phyloP scores from a whole-genome alignment of 2,113 vertebrate species.

The Rhombomys opimus region DNA sequence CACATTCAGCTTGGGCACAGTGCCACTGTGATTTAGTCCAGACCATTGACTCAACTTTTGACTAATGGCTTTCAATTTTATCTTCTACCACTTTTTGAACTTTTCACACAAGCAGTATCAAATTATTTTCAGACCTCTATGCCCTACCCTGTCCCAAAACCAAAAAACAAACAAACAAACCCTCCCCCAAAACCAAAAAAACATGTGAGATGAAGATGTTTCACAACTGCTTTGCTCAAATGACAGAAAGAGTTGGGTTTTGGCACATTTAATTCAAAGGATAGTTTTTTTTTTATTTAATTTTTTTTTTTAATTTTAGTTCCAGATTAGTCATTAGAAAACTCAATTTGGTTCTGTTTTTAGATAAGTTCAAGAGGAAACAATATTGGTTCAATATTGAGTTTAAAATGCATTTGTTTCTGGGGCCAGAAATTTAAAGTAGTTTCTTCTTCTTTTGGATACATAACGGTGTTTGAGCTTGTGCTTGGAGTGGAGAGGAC shows the following conservation, averaged over 20 bases:
- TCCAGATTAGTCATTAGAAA: slow-evolving; percentile 44
- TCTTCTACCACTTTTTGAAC: background rate
- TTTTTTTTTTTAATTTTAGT: slow-evolving; percentile 38
- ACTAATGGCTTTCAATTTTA: background rate
- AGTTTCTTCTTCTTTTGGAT: background rate
- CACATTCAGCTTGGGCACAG: background rate
- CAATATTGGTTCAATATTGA: slow-evolving; percentile 18
- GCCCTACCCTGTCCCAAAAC: background rate
- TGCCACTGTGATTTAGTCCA: background rate
- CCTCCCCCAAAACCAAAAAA: background rate
- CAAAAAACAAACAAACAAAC: too few species aligned
- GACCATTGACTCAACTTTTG: background rate
- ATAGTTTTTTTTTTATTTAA: background rate
- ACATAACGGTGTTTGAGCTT: slow-evolving; percentile 15
- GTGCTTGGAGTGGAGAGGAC: slow-evolving; percentile 1
- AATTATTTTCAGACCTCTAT: background rate
- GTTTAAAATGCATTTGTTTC: slow-evolving; percentile 41
- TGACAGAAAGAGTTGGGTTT: background rate
- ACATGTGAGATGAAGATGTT: background rate
- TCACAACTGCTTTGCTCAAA: slow-evolving; percentile 8
- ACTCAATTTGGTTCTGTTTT: slow-evolving; percentile 49
- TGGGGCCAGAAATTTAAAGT: background rate
- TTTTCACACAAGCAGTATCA: slow-evolving; percentile 12
- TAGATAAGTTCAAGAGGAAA: background rate
- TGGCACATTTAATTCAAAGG: background rate